Conservation (phyloP, 2,797 vertebrate genomes). For the Calcarius lapponicus region DNA sequence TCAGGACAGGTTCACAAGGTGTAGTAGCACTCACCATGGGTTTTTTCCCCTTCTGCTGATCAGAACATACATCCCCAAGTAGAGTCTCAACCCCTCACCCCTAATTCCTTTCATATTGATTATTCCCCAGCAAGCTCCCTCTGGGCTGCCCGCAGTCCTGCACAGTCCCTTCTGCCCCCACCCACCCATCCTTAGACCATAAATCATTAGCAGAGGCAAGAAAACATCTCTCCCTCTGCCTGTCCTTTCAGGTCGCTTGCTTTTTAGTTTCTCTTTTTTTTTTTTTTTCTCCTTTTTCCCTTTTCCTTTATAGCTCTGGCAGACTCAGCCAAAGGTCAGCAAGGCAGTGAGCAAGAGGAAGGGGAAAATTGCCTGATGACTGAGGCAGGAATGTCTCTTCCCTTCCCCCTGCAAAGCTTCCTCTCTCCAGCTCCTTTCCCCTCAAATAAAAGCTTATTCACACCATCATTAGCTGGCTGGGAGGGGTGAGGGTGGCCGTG, state of each 20-base stretch:
- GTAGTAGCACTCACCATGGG: accelerated
- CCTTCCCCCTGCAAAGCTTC: constrained; percentile 19
- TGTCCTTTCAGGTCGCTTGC: neutral
- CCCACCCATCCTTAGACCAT: neutral
- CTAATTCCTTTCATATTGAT: neutral
- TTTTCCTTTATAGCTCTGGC: constrained; percentile 5
- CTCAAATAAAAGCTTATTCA: neutral
- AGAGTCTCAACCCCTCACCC: neutral
- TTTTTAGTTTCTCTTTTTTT: neutral
- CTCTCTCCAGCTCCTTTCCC: neutral
- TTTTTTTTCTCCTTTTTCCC: neutral
- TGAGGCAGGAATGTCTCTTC: constrained; percentile 25
- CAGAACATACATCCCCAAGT: accelerated
- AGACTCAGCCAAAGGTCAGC: constrained; percentile 42
- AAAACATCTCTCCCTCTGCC: neutral
- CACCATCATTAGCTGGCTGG: neutral
- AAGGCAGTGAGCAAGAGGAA: constrained; percentile 26
- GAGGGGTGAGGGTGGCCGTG: neutral
- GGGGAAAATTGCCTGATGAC: neutral
- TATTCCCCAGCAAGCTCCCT: neutral
- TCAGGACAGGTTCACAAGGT: neutral
- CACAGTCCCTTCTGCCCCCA: neutral
- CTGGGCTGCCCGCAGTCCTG: neutral
- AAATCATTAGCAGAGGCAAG: neutral
- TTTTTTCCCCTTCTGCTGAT: neutral